Evolutionary conservation across 2,113 vertebrate species (phyloP).

Genomic region (Toxotes jaculatrix): DNA sequence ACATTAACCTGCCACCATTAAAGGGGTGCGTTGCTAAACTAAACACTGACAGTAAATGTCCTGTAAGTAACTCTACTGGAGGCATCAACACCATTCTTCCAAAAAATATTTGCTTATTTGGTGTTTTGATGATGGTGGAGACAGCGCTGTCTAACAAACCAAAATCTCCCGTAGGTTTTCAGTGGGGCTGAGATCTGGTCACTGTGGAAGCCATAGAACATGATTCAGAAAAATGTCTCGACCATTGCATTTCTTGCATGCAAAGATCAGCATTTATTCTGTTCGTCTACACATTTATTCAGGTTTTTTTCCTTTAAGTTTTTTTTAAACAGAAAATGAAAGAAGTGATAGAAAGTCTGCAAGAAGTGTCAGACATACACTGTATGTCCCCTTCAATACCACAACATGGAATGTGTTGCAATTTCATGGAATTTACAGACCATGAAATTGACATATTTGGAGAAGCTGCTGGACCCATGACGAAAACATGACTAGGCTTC

Average conservation of each 20-base stretch:
- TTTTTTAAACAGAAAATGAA: not conserved
- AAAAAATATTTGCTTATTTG: too few relatives aligned
- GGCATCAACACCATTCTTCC: too few relatives aligned
- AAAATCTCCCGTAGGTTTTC: not conserved
- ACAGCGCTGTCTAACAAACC: too few relatives aligned
- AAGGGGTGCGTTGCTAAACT: too few relatives aligned
- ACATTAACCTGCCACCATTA: too few relatives aligned
- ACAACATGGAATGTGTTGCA: constrained; percentile 9
- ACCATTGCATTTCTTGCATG: not conserved
- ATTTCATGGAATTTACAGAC: constrained; percentile 4
- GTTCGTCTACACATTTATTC: too few relatives aligned
- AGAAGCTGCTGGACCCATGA: constrained; percentile 55
- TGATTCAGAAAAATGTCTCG: too few relatives aligned
- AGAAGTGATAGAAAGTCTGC: not conserved
- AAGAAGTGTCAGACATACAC: not conserved
- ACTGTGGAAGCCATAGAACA: too few relatives aligned
- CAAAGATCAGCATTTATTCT: not conserved
- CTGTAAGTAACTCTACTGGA: not conserved
- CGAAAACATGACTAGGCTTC: constrained; percentile 34
- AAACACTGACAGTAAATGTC: not conserved
- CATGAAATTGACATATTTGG: constrained; percentile 18
- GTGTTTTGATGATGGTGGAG: too few relatives aligned
- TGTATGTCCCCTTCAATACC: not conserved
- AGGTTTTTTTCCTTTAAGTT: not conserved
- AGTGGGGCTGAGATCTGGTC: not conserved